A percentile compares a stretch with the other conserved stretches of the same genome.
Conservation (phyloP, 2,888 invertebrate genomes). For the Anagyrus pseudococci region DNA sequence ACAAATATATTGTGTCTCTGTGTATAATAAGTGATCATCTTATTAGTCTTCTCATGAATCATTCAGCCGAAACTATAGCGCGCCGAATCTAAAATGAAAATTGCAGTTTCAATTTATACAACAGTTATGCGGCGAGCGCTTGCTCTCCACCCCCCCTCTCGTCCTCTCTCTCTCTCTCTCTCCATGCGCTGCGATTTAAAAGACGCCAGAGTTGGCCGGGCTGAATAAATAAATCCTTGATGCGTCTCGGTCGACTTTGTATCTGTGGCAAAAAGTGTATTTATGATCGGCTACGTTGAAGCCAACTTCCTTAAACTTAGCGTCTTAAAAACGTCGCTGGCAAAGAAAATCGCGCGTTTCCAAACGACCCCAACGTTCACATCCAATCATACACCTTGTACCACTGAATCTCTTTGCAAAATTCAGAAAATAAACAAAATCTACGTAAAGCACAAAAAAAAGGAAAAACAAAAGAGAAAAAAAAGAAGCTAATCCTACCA, state of each 20-base stretch:
- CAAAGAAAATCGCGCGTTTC: not conserved
- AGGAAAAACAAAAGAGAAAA: not conserved
- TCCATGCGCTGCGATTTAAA: not conserved
- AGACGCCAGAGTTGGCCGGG: not conserved
- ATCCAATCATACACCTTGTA: too few relatives aligned
- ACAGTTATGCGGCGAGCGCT: too few relatives aligned
- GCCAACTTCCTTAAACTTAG: too few relatives aligned
- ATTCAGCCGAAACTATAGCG: not conserved
- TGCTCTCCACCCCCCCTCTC: too few relatives aligned
- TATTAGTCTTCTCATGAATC: slow-evolving; percentile 1
- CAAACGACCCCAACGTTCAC: not conserved
- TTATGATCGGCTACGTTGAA: not conserved
- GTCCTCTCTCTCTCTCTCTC: too few relatives aligned
- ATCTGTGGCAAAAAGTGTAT: not conserved
- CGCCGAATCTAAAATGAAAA: slow-evolving; percentile 4
- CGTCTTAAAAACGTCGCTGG: too few relatives aligned
- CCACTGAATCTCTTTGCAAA: too few relatives aligned
- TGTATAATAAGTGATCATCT: not conserved
- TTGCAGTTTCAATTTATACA: not conserved
- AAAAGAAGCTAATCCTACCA: not conserved
- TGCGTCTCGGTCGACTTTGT: not conserved
- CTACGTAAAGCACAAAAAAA: not conserved
- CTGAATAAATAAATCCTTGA: not conserved
- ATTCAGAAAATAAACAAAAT: not conserved
- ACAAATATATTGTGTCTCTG: not conserved